Base-by-base conservation (phyloP, 2,888 invertebrate species). In the Amblyjoppa fuscipennis region DNA sequence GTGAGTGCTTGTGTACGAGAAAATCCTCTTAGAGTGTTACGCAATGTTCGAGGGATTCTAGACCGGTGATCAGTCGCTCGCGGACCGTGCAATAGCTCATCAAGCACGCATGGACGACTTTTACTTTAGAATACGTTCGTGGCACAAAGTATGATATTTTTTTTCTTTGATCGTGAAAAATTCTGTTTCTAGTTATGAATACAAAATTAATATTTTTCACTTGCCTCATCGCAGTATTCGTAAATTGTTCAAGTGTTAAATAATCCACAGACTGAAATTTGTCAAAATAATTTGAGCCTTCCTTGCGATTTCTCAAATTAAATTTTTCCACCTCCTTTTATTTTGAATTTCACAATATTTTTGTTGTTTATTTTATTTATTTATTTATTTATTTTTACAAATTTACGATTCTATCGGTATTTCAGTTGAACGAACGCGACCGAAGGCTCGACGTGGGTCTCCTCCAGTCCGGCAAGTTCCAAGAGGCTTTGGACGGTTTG, bases 391-490 rank as follows among this genome's bases (percentile, higher is more conserved):
- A 38, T 13, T 25, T 56, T 59, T 41, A 41, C 9, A 41, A 45
- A 7, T 68, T 64, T 74, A 34, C 16, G 6, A n/a, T 41, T 31
- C 13, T 13, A 31, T 61, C 4, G 61, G 13, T 80, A 45, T 90
- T 88, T 1, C 91, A 97, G 96, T 96, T 98, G 94, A 98, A 98
- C 93, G 99, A 99, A 91, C 96, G 99, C 71, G 98, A 99, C 92
- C 96, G 98, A 78, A 97, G 97, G 69, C 94, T 99, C 41, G 99
- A 99, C 94, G 97, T 98, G 1, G 99, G 98, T 0, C 95, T 99
- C 6, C 95, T 99, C 3, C 99, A 99, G 92, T 98, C 99, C 0
- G 99, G 99, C 82, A 99, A 99, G 95, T 99, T 99, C 96, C 98
- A 99, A 90, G 99, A 99, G 94, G 99, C 99, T 0, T 94, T 98